Base-by-base conservation (phyloP, 30 jellyfish, hydroid and myxozoan genomes). In the Turritopsis rubra region DNA sequence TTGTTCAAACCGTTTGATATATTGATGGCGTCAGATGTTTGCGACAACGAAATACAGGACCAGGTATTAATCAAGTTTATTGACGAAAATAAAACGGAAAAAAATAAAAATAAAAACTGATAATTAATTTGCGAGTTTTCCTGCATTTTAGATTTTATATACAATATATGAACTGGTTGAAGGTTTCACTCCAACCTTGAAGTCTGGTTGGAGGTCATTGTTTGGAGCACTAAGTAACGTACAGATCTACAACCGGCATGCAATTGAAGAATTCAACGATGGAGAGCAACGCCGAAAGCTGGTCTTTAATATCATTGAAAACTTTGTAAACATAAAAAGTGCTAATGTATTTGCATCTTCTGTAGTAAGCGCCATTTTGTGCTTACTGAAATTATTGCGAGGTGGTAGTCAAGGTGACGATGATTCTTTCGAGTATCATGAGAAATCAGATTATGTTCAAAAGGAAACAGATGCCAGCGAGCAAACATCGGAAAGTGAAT, bases 141-240 rank as follows among this genome's bases (percentile, higher is more conserved):
- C 5, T 28, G 80, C 71, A 52, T 28, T 85, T 1, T 72, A 93
- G 99, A 94, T 93, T 52, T 88, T 93, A n/a, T 93, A 93, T 89
- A 93, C 99, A 25, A 53, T 93, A 20, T 93, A 88, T 78, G 99
- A 93, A 88, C 95, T 93, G 5, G 99, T 93, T 21, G 99, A 93
- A 86, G 97, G 99, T 75, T 93, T 88, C 79, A 72, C 92, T 23
- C 84, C 93, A 21, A 75, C 96, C n/a, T 86, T 93, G 52, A 93
- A 93, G 41, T 93, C 99, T 8, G 99, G 99, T 22, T 93, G 99
- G 99, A 83, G 99, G 52, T 83, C 99, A 3, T 84, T 93, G 29
- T 88, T 93, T 75, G 91, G 96, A 23, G 96, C 99, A 7, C 84
- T 93, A n/a, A 91, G 96, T 66, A 88, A 88, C 80, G 84, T 96